Conservation (phyloP, 1,140 invertebrate species). For the Aphis craccivora region DNA sequence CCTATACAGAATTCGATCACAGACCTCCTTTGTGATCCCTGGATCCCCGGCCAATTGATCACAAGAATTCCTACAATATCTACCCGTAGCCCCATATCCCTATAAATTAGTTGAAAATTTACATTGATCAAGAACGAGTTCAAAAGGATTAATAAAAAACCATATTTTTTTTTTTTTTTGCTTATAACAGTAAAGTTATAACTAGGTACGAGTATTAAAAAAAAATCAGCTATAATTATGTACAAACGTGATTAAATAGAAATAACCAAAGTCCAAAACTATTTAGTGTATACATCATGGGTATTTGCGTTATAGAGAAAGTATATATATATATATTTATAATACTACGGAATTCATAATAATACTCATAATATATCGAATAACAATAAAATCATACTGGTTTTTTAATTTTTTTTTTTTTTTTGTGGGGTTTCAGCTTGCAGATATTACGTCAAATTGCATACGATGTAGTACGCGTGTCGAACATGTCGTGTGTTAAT, state of each 20-base stretch:
- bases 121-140: neutral
- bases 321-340: no score
- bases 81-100: no score
- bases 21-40: neutral
- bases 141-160: neutral
- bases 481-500: neutral
- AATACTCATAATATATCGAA: neutral
- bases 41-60: neutral
- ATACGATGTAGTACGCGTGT: neutral
- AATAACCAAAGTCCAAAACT: no score
- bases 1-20: neutral
- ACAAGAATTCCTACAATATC: neutral
- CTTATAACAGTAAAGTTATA: no score
- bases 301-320: no score
- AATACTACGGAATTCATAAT: neutral
- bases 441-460: neutral
- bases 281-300: no score
- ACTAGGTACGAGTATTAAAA: no score
- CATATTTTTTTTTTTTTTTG: neutral
- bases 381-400: neutral
- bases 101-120: neutral
- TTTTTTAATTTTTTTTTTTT: neutral
- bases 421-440: neutral
- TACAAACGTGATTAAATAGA: no score
- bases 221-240: no score